These are phyloP conservation scores for Caretta caretta DNA, from an alignment of 2,113 vertebrate genomes.

Conservation along the genomic window DNA sequence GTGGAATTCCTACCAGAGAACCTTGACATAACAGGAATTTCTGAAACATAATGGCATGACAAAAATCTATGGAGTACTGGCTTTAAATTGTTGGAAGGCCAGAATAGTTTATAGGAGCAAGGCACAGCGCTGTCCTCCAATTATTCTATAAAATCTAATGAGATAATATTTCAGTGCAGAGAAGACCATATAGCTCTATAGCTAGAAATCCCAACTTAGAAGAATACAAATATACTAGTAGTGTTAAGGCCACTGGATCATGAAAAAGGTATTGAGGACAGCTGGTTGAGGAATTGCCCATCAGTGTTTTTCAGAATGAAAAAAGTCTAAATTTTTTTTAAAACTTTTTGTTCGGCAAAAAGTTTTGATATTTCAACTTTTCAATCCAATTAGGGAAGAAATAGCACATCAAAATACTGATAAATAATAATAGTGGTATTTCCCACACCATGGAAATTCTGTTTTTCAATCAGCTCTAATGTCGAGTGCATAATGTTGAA, in stretches of 20 bases:
- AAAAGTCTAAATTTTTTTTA: background rate
- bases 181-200: background rate
- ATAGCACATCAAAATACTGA: background rate
- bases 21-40: background rate
- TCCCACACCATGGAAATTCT: background rate
- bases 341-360: background rate
- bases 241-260: background rate
- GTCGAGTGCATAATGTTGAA: slow-evolving; percentile 32
- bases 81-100: background rate
- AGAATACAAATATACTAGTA: background rate
- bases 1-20: background rate
- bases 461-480: background rate
- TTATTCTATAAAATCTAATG: background rate
- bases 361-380: slow-evolving; percentile 28
- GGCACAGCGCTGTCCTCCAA: background rate
- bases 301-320: background rate
- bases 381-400: background rate
- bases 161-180: background rate
- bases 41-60: background rate
- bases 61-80: background rate
- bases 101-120: background rate
- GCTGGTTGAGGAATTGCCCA: background rate
- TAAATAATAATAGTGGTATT: slow-evolving; percentile 46
- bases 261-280: background rate
- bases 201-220: background rate